Evolutionary conservation across 2,888 invertebrate species (phyloP).

Genomic region (Oxyteleia sp.): DNA sequence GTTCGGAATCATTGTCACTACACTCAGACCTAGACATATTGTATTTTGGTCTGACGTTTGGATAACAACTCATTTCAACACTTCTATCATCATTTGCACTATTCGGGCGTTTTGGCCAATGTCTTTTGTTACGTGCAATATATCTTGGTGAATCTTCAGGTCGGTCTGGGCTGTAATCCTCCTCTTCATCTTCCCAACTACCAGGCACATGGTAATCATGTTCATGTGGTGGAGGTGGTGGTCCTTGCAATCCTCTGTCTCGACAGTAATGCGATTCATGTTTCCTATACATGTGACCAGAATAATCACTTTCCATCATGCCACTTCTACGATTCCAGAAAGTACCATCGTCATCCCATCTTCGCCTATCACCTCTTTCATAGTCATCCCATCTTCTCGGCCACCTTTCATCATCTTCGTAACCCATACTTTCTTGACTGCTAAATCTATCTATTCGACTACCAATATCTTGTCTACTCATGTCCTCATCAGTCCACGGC

Average conservation of each 20-base stretch:
- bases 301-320: slow-evolving; percentile 88
- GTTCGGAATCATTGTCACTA: slow-evolving; percentile 86
- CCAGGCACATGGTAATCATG: slow-evolving; percentile 82
- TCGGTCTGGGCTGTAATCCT: slow-evolving; percentile 84
- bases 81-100: slow-evolving; percentile 86
- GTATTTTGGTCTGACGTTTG: slow-evolving; percentile 82
- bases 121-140: slow-evolving; percentile 81
- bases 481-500: slow-evolving; percentile 87
- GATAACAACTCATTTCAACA: slow-evolving; percentile 81
- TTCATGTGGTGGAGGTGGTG: slow-evolving; percentile 47
- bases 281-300: slow-evolving; percentile 80
- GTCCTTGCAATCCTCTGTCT: slow-evolving; percentile 75
- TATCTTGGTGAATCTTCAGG: slow-evolving; percentile 84
- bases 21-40: slow-evolving; percentile 86
- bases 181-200: slow-evolving; percentile 80
- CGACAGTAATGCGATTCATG: slow-evolving; percentile 82
- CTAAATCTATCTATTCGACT: slow-evolving; percentile 86
- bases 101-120: slow-evolving; percentile 86
- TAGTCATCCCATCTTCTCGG: slow-evolving; percentile 81
- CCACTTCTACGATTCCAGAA: slow-evolving; percentile 85
- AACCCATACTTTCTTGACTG: slow-evolving; percentile 87
- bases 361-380: slow-evolving; percentile 80
- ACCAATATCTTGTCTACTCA: slow-evolving; percentile 86
- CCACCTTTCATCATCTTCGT: slow-evolving; percentile 87
- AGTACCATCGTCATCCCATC: slow-evolving; percentile 88